A percentile compares a stretch with the other conserved stretches of the same genome.
phyloP scores from a whole-genome alignment of 2,888 invertebrate species.

The Cataglyphis cursor region DNA sequence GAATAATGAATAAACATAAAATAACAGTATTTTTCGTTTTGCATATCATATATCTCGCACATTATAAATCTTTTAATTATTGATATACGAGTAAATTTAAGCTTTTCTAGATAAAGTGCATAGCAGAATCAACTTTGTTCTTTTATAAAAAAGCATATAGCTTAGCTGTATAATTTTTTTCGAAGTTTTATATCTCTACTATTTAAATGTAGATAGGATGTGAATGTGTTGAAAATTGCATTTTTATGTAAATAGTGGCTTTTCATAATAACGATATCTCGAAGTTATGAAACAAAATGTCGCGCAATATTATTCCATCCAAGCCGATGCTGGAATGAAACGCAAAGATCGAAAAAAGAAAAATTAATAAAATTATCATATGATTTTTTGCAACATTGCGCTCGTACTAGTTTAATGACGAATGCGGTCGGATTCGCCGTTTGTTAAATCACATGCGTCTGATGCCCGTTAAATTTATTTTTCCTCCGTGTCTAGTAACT shows the following conservation, averaged over 20 bases:
- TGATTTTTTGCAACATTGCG: conserved; percentile 9
- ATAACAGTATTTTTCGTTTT: not conserved
- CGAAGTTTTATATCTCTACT: conserved; percentile 24
- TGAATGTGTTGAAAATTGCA: conserved; percentile 7
- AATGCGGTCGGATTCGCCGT: conserved; percentile 24
- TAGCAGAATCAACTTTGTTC: not conserved
- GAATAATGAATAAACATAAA: not conserved
- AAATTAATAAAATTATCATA: conserved; percentile 13
- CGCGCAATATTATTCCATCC: not conserved
- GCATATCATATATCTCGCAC: not conserved
- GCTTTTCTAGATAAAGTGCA: not conserved
- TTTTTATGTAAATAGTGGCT: conserved; percentile 44
- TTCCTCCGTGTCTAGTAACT: conserved; percentile 16
- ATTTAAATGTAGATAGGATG: conserved; percentile 27
- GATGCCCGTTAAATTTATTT: conserved; percentile 47
- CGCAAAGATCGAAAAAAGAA: conserved; percentile 6
- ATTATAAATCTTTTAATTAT: not conserved
- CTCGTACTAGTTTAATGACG: conserved; percentile 19
- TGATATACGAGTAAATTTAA: not conserved
- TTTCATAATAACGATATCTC: conserved; percentile 26
- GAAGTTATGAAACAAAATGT: not conserved
- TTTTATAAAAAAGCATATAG: conserved; percentile 26
- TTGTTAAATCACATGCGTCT: conserved; percentile 55
- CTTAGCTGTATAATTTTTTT: conserved; percentile 22
- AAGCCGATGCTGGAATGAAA: not conserved